Conservation (phyloP, 2,888 invertebrate genomes). For the Lomographa bimaculata region DNA sequence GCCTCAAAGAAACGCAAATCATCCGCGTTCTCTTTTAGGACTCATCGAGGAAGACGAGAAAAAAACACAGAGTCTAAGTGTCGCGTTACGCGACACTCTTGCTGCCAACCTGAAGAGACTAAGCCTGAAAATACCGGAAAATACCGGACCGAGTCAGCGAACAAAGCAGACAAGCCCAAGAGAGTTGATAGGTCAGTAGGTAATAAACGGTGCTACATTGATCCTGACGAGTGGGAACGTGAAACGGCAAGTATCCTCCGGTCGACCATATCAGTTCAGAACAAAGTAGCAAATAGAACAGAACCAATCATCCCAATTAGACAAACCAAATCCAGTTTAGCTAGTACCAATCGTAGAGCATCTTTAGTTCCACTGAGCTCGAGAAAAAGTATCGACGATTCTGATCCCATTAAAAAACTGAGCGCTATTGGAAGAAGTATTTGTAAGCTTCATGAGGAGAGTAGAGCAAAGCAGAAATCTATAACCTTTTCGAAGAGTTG, state of each 20-base stretch:
- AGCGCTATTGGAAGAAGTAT: constrained; percentile 74
- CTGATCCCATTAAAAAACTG: constrained; percentile 67
- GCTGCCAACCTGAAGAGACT: constrained; percentile 62
- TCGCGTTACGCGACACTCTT: constrained; percentile 68
- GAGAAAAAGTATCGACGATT: constrained; percentile 51
- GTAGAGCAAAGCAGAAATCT: constrained; percentile 57
- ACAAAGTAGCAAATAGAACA: constrained; percentile 57
- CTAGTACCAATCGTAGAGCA: constrained; percentile 48
- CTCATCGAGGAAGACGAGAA: constrained; percentile 72
- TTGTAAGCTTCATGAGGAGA: constrained; percentile 66
- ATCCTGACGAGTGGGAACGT: constrained; percentile 79
- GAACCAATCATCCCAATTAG: constrained; percentile 53
- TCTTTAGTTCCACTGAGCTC: constrained; percentile 51
- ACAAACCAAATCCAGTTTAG: constrained; percentile 62
- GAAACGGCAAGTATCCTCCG: constrained; percentile 82
- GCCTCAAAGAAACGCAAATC: constrained; percentile 77
- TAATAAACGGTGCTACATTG: constrained; percentile 81
- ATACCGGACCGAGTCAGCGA: constrained; percentile 74
- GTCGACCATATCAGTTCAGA: constrained; percentile 73
- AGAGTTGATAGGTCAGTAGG: constrained; percentile 72
- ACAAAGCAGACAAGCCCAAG: constrained; percentile 64
- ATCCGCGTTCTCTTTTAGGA: constrained; percentile 77
- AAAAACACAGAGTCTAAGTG: constrained; percentile 71
- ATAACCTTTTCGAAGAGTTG: constrained; percentile 70
- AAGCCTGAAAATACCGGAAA: constrained; percentile 43